phyloP scores from a whole-genome alignment of 2,113 vertebrate species.

The Apeltes quadracus region DNA sequence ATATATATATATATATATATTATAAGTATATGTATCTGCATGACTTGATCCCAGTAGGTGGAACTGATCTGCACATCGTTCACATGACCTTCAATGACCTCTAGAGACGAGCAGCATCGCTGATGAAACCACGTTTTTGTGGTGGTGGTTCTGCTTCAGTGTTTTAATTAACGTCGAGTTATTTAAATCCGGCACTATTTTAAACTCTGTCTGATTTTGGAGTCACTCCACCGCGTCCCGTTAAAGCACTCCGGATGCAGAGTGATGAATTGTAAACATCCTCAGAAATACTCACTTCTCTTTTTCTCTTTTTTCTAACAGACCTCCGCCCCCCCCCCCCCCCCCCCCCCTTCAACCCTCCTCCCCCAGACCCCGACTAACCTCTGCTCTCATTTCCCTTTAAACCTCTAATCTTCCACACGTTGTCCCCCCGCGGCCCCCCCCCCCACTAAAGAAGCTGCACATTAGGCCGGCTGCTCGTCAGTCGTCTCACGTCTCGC shows the following conservation, averaged over 20 bases:
- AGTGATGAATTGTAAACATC: slow-evolving; percentile 68
- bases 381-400: slow-evolving; percentile 72
- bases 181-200: slow-evolving; percentile 25
- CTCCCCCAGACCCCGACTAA: slow-evolving; percentile 80
- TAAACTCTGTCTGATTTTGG: slow-evolving; percentile 34
- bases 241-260: slow-evolving; percentile 52
- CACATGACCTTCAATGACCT: slow-evolving; percentile 6
- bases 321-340: too few relatives aligned
- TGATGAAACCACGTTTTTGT: slow-evolving; percentile 7
- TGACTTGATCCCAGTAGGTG: background rate
- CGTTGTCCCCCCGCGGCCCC: slow-evolving; percentile 42
- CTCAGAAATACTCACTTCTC: slow-evolving; percentile 62
- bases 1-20: background rate
- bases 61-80: background rate
- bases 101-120: background rate
- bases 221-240: slow-evolving; percentile 34
- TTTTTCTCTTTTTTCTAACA: slow-evolving; percentile 65
- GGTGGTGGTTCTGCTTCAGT: slow-evolving; percentile 11
- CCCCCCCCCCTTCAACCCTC: slow-evolving; percentile 56
- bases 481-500: slow-evolving; percentile 60
- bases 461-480: slow-evolving; percentile 54
- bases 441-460: slow-evolving; percentile 41
- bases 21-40: slow-evolving; percentile 1
- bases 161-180: slow-evolving; percentile 35
- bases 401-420: slow-evolving; percentile 55